phyloP scores from a whole-genome alignment of 2,888 invertebrate species.

The Pandemis corylana region DNA sequence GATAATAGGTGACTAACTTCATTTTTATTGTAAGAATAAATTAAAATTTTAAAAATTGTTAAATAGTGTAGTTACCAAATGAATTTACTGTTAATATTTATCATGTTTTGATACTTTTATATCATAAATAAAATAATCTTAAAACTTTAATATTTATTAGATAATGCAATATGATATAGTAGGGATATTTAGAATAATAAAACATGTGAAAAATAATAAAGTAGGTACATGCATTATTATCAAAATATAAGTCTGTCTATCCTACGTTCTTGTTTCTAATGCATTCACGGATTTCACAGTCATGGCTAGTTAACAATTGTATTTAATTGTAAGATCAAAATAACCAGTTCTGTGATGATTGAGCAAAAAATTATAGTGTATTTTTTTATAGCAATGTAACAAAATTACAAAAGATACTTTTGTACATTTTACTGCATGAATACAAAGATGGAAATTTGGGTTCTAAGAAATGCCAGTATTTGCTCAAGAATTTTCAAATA shows the following conservation, averaged over 20 bases:
- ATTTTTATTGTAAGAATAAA: slow-evolving; percentile 27
- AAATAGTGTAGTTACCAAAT: slow-evolving; percentile 37
- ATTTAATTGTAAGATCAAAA: not conserved
- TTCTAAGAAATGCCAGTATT: not conserved
- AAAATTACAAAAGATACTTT: not conserved
- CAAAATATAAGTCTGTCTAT: not conserved
- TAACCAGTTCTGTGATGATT: slow-evolving; percentile 21
- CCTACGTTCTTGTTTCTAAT: not conserved
- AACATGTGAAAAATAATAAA: not conserved
- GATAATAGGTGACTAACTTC: slow-evolving; percentile 34
- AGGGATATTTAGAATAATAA: not conserved
- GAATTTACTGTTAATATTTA: slow-evolving; percentile 8
- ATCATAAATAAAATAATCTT: not conserved
- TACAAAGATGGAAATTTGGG: not conserved
- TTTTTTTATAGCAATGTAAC: slow-evolving; percentile 5
- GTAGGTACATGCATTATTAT: not conserved
- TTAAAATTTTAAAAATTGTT: slow-evolving; percentile 16
- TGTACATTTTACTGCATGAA: not conserved
- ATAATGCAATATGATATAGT: not conserved
- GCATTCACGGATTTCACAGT: not conserved
- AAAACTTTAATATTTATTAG: not conserved
- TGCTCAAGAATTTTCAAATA: not conserved
- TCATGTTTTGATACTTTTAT: slow-evolving; percentile 3
- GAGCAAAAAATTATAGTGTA: slow-evolving; percentile 21
- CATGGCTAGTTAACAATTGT: slow-evolving; percentile 10